Percentiles rank a stretch among this genome's conserved stretches.
These are phyloP conservation scores for Cybosia mesomella DNA, from an alignment of 2,888 invertebrate species.

Conservation along the genomic window DNA sequence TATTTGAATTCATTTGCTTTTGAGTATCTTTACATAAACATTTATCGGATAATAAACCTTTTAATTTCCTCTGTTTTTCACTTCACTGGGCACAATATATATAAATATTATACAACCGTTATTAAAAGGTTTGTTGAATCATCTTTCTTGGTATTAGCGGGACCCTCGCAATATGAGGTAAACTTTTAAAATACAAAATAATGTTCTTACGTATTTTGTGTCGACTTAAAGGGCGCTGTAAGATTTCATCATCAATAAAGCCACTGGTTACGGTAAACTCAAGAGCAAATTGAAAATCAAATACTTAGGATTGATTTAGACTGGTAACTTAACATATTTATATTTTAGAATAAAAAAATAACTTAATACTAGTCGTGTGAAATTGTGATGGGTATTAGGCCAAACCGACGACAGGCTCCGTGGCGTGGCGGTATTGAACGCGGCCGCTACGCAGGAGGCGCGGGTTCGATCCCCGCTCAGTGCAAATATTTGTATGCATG, in stretches of 20 bases:
- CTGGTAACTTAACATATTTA: neutral
- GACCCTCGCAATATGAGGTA: slow-evolving; percentile 28
- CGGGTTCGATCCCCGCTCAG: too few relatives aligned
- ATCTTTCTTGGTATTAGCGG: slow-evolving; percentile 44
- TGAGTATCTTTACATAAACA: slow-evolving; percentile 11
- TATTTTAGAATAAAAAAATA: neutral
- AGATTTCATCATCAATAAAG: slow-evolving; percentile 10
- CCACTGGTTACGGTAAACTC: slow-evolving; percentile 1
- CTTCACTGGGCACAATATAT: slow-evolving; percentile 22
- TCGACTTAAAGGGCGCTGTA: slow-evolving; percentile 10
- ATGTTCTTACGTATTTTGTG: slow-evolving; percentile 16
- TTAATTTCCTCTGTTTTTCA: slow-evolving; percentile 25
- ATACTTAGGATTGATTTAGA: neutral
- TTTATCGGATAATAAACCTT: slow-evolving; percentile 32
- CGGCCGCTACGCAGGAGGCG: too few relatives aligned
- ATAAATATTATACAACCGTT: slow-evolving; percentile 51
- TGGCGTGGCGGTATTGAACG: too few relatives aligned
- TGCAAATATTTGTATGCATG: too few relatives aligned
- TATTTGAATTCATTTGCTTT: neutral
- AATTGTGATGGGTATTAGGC: too few relatives aligned
- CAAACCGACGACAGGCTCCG: too few relatives aligned
- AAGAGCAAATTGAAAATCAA: neutral
- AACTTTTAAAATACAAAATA: slow-evolving; percentile 26
- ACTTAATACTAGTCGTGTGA: too few relatives aligned
- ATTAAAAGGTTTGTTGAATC: slow-evolving; percentile 47